These are phyloP conservation scores for Drosophila bifasciata DNA, from an alignment of 1,140 invertebrate species.

Conservation along the genomic window DNA sequence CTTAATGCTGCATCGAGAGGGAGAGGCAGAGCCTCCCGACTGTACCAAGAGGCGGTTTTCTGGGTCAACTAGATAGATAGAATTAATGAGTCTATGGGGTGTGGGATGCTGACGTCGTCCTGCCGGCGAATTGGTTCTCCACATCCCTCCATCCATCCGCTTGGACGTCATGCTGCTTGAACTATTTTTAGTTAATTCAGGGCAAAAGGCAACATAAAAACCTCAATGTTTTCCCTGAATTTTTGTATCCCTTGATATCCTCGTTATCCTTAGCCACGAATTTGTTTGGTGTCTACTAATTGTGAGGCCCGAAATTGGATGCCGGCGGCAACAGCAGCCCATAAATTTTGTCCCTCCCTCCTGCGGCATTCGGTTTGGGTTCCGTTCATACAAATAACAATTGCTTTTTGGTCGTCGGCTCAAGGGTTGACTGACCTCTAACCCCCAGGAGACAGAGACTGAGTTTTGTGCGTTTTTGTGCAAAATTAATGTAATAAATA, in stretches of 20 bases:
- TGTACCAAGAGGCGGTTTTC: no score
- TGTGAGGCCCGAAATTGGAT: constrained; percentile 47
- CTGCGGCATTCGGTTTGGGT: constrained; percentile 7
- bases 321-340: constrained; percentile 26
- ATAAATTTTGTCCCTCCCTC: constrained; percentile 31
- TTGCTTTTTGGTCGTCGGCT: constrained; percentile 30
- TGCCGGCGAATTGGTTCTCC: constrained; percentile 14
- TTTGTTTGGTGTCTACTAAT: constrained; percentile 52
- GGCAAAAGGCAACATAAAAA: constrained; percentile 37
- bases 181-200: constrained; percentile 72
- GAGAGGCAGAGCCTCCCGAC: background rate
- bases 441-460: constrained; percentile 7
- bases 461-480: constrained; percentile 26
- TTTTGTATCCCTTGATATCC: constrained; percentile 46
- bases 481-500: constrained; percentile 77
- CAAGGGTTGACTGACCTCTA: constrained; percentile 63
- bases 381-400: constrained; percentile 50
- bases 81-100: constrained; percentile 41
- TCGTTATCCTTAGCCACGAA: constrained; percentile 13
- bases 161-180: constrained; percentile 41
- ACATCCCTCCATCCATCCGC: constrained; percentile 4
- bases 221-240: constrained; percentile 40
- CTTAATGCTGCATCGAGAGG: constrained; percentile 41
- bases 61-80: background rate
- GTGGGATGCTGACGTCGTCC: constrained; percentile 51